These are phyloP conservation scores for Phlogophora meticulosa DNA, from an alignment of 2,888 invertebrate genomes.

Conservation along the genomic window DNA sequence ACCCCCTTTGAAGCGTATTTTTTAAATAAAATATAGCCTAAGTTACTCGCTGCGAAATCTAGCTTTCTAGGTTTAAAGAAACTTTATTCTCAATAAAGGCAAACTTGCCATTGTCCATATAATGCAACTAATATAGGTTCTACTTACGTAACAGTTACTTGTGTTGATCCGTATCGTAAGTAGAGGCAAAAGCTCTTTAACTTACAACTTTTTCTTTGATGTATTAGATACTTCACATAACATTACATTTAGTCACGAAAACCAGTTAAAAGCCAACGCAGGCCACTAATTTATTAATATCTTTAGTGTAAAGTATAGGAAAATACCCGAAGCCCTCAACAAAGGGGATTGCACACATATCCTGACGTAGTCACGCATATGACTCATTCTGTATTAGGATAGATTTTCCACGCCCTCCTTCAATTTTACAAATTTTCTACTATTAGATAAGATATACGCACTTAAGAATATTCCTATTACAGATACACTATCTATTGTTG, in stretches of 20 bases:
- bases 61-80: too few species aligned
- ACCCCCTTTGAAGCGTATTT: too few species aligned
- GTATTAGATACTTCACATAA: too few species aligned
- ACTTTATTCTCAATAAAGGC: too few species aligned
- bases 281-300: constrained; percentile 5
- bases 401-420: constrained; percentile 3
- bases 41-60: too few species aligned
- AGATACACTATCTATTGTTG: constrained; percentile 33
- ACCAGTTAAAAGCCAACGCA: constrained; percentile 5
- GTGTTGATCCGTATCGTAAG: too few species aligned
- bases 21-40: too few species aligned
- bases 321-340: constrained; percentile 48
- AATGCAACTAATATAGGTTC: too few species aligned
- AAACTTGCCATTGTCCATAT: too few species aligned
- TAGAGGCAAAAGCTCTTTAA: too few species aligned
- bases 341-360: background rate
- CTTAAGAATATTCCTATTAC: constrained; percentile 19
- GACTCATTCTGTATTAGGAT: constrained; percentile 17
- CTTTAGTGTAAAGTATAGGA: background rate
- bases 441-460: constrained; percentile 18
- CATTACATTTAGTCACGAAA: background rate
- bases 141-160: too few species aligned
- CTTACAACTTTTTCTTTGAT: too few species aligned
- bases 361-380: constrained; percentile 12
- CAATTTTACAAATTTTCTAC: constrained; percentile 24